Percentiles rank a stretch among this genome's conserved stretches.
Conservation (phyloP, 2,888 invertebrate genomes). For the Dendrolimus houi region DNA sequence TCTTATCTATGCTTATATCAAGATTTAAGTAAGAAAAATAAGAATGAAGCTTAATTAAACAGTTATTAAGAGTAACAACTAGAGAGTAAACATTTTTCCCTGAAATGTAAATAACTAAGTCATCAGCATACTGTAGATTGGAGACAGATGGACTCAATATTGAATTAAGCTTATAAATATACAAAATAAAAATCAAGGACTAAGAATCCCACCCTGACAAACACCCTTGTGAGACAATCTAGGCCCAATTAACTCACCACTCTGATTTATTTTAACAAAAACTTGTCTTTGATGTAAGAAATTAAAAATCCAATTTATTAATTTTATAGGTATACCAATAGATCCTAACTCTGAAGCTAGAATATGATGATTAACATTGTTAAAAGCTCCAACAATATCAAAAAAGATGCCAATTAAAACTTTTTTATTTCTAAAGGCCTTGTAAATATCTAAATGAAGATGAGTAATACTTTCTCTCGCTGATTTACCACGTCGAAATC, state of each 20-base stretch:
- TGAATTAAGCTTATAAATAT: neutral
- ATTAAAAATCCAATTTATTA: conserved; percentile 1
- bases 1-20: too few species aligned
- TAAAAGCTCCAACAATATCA: conserved; percentile 1
- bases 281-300: conserved; percentile 1
- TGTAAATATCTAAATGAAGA: conserved; percentile 2
- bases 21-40: too few species aligned
- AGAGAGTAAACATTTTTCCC: neutral
- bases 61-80: neutral
- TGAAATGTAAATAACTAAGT: neutral
- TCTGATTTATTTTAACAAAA: conserved; percentile 1
- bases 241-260: neutral
- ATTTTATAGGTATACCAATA: conserved; percentile 1
- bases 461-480: neutral
- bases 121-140: conserved; percentile 2
- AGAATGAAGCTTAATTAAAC: neutral
- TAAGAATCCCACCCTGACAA: neutral
- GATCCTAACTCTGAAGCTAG: neutral
- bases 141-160: too few species aligned
- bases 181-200: neutral
- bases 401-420: neutral
- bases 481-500: too few species aligned
- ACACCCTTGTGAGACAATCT: neutral
- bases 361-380: conserved; percentile 1
- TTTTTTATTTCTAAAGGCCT: neutral